Evolutionary conservation across 2,113 vertebrate genomes (phyloP), one percentile per base, ranked within the genome.

Genomic region (Chionomys nivalis): DNA sequence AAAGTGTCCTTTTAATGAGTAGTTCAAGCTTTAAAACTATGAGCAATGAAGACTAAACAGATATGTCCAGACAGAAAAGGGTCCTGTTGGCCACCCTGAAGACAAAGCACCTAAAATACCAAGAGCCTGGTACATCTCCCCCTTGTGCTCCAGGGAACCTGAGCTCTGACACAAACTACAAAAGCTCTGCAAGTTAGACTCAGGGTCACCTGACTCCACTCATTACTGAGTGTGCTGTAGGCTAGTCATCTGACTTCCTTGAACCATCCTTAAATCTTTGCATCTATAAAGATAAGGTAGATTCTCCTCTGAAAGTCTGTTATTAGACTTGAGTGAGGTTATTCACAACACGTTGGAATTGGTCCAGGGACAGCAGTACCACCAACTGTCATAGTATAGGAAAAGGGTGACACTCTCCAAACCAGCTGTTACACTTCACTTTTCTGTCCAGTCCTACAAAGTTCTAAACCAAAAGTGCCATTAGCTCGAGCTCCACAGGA

Each of bases 11-110:
- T 89, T 72, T 31, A 78, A 36, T 36, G 39, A 66, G 52, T 2
- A 83, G 11, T 23, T 7, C 12, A 61, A 65, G 36, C 47, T 28
- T 73, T 89, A 24, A 73, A 42, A 12, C 44, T 89, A n/a, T 17
- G 75, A 93, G 52, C 61, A 91, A 65, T 24, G 55, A 92, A 94
- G 36, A 52, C 63, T 73, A 87, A 55, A 33, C 47, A 68, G 87
- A 33, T 44, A 70, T 6, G 16, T 33, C 36, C 33, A 68, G 39
- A 61, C 24, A 39, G 9, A 73, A 47, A 68, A 82, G 4, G 2
- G 3, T 68, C 7, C 36, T 17, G 6, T 23, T 49, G 58, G 21
- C 73, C 19, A 28, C 2, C 47, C 31, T n/a, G 28, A 91, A 14
- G 28, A 9, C 58, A 81, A 68, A 47, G 33, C 31, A 28, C 33